These are phyloP conservation scores for Cynoglossus semilaevis DNA, from an alignment of 2,113 vertebrate genomes.

Conservation along the genomic window DNA sequence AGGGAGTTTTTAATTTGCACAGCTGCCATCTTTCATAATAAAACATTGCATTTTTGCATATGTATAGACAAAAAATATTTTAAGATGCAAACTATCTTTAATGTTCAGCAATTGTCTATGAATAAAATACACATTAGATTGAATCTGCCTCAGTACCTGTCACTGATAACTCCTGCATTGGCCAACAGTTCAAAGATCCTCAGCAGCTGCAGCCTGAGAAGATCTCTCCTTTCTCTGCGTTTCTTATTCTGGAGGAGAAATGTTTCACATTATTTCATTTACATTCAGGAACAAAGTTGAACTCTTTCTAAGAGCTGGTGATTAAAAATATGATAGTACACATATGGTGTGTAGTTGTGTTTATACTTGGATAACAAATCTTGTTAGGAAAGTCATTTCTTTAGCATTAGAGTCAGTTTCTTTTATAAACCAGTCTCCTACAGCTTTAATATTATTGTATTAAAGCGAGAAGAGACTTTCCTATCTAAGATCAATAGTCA, in stretches of 20 bases:
- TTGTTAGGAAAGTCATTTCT: background rate
- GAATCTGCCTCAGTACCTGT: constrained; percentile 79
- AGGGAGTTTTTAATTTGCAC: background rate
- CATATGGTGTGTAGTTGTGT: too few species aligned
- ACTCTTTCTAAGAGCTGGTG: too few species aligned
- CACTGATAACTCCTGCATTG: constrained; percentile 95
- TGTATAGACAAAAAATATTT: background rate
- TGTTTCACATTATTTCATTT: background rate
- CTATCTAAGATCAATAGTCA: constrained; percentile 7
- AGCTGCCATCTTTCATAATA: background rate
- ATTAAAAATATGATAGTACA: too few species aligned
- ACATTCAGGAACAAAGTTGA: background rate
- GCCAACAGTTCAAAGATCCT: constrained; percentile 96
- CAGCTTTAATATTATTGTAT: background rate
- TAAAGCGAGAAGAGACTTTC: background rate
- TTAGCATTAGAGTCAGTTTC: background rate
- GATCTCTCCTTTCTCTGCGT: constrained; percentile 90
- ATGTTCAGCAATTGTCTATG: background rate
- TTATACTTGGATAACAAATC: background rate
- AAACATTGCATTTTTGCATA: background rate
- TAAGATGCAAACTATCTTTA: background rate
- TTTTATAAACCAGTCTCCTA: background rate
- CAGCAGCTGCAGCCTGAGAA: constrained; percentile 90
- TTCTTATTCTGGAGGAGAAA: constrained; percentile 88
- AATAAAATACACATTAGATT: background rate